phyloP scores from a whole-genome alignment of 2,888 invertebrate species.

The Apantesis nais region DNA sequence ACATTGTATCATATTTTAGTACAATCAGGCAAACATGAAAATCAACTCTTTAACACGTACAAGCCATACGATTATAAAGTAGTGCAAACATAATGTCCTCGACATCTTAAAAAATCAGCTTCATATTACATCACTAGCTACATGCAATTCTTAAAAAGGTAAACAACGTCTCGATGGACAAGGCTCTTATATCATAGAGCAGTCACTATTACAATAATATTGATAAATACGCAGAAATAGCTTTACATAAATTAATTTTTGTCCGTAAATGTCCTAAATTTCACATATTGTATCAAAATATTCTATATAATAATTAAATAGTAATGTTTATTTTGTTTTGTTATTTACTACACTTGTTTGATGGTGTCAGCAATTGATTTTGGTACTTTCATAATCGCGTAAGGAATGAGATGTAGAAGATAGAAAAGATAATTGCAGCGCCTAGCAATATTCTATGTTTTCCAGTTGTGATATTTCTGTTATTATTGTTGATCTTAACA shows the following conservation, averaged over 20 bases:
- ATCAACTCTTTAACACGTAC: not conserved
- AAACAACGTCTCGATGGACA: conserved; percentile 57
- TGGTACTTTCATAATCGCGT: conserved; percentile 28
- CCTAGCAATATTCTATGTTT: conserved; percentile 2
- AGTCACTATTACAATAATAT: conserved; percentile 49
- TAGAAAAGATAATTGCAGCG: not conserved
- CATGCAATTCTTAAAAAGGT: conserved; percentile 26
- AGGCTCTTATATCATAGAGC: conserved; percentile 54
- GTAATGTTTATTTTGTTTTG: conserved; percentile 40
- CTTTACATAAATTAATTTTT: conserved; percentile 17
- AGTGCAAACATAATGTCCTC: conserved; percentile 28
- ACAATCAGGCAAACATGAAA: not conserved
- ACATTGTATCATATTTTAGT: not conserved
- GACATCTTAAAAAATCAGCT: conserved; percentile 33
- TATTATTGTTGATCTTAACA: conserved; percentile 11
- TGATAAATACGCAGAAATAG: conserved; percentile 34
- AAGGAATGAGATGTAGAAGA: not conserved
- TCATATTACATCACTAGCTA: conserved; percentile 30
- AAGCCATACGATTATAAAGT: not conserved
- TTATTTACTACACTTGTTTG: conserved; percentile 40
- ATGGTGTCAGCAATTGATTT: conserved; percentile 21
- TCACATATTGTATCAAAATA: conserved; percentile 7
- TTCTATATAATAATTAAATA: conserved; percentile 32
- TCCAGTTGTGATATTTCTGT: conserved; percentile 9
- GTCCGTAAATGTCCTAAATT: conserved; percentile 29